Evolutionary conservation across 2,797 vertebrate species (phyloP).

Genomic region (Sebastes nivosus): DNA sequence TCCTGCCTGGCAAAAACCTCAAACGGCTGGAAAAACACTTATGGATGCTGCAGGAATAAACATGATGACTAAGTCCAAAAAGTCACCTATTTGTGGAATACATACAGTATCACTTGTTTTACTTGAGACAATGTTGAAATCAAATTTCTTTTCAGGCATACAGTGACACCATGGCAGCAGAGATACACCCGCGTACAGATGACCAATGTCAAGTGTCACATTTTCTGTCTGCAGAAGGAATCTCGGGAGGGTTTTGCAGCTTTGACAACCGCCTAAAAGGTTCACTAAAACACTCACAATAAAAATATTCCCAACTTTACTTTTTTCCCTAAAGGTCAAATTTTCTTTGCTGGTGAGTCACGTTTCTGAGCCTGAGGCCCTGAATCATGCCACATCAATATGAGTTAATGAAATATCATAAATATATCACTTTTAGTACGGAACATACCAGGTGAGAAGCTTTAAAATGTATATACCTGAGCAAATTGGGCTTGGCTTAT

Average conservation of each 20-base stretch:
- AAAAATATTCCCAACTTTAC: background rate
- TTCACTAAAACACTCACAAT: constrained; percentile 21
- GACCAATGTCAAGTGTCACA: constrained; percentile 2
- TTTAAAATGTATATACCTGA: background rate
- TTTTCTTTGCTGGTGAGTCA: background rate
- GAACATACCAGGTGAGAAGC: background rate
- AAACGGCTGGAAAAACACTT: constrained; percentile 46
- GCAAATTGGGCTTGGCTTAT: background rate
- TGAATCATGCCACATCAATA: background rate
- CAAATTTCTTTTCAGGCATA: background rate
- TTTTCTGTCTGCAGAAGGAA: constrained; percentile 5
- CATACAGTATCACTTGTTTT: background rate
- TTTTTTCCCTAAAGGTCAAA: background rate
- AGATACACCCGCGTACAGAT: background rate
- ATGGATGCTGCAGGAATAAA: constrained; percentile 24
- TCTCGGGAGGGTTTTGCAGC: constrained; percentile 3
- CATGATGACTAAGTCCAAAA: constrained; percentile 3
- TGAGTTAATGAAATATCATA: background rate
- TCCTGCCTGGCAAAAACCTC: constrained; percentile 31
- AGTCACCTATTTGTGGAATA: background rate
- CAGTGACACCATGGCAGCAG: background rate
- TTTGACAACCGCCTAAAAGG: constrained; percentile 37
- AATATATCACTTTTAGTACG: background rate
- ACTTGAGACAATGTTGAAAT: background rate
- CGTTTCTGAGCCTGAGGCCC: background rate